phyloP scores from a whole-genome alignment of 2,113 vertebrate species.

The Aspidoscelis tigris region DNA sequence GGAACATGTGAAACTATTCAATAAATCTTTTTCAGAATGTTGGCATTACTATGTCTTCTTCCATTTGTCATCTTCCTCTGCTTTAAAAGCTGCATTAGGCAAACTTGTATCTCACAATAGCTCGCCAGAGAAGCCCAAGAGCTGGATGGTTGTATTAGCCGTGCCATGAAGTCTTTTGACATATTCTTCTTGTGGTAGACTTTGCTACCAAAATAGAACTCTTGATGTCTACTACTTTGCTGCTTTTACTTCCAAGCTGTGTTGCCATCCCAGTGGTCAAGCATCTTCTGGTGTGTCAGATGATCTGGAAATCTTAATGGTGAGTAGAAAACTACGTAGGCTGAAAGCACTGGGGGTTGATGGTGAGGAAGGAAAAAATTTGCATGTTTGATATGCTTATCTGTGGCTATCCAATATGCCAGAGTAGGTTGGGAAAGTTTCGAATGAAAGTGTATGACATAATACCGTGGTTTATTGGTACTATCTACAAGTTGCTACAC shows the following conservation, averaged over 20 bases:
- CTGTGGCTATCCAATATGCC: background rate
- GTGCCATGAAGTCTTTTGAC: background rate
- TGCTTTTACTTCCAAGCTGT: background rate
- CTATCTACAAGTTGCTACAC: constrained; percentile 14
- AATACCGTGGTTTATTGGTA: background rate
- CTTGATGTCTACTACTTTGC: constrained; percentile 7
- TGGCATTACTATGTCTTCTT: background rate
- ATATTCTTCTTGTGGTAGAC: background rate
- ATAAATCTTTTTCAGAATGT: background rate
- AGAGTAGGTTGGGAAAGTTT: background rate
- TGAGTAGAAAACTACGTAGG: background rate
- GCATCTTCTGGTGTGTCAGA: background rate
- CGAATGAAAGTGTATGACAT: constrained; percentile 15
- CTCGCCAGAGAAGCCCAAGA: background rate
- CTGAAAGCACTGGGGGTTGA: background rate
- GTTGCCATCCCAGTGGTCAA: background rate
- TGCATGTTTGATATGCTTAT: background rate
- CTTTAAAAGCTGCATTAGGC: background rate
- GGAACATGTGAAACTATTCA: constrained; percentile 19
- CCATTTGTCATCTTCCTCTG: background rate
- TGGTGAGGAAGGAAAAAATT: background rate
- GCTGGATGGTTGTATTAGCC: background rate
- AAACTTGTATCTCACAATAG: background rate
- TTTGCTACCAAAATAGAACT: background rate
- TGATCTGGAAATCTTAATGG: background rate